Evolutionary conservation across 1,140 invertebrate species (phyloP).

Genomic region (Hydropsyche tenuis): DNA sequence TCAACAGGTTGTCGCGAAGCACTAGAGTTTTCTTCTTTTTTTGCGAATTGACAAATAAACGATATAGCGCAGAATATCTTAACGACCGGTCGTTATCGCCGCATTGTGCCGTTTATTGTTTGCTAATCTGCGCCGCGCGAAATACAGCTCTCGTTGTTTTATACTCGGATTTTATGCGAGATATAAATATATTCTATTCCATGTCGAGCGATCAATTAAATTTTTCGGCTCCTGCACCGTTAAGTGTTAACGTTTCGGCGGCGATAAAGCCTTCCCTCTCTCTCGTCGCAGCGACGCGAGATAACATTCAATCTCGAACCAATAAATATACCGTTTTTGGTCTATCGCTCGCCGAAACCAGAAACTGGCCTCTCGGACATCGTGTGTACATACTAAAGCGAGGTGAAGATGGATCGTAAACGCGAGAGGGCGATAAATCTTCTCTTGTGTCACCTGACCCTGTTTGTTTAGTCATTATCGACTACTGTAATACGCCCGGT

Average conservation of each 20-base stretch:
- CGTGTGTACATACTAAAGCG: not conserved
- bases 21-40: not conserved
- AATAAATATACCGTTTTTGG: conserved; percentile 26
- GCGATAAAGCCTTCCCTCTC: not conserved
- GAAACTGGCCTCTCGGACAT: not conserved
- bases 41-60: too few species aligned
- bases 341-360: conserved; percentile 11
- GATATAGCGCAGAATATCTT: not conserved
- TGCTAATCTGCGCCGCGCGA: not conserved
- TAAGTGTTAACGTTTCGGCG: not conserved
- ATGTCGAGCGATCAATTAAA: conserved; percentile 26
- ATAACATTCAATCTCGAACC: conserved; percentile 17
- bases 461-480: conserved; percentile 23
- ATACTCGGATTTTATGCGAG: not conserved
- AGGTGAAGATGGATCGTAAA: conserved; percentile 33
- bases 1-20: not conserved
- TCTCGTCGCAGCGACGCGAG: not conserved
- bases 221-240: conserved; percentile 18
- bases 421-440: conserved; percentile 10
- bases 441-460: conserved; percentile 8
- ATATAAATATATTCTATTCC: conserved; percentile 13
- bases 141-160: conserved; percentile 23
- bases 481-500: conserved; percentile 22
- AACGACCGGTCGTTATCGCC: conserved; percentile 5
- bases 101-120: not conserved